phyloP scores from a whole-genome alignment of 1,140 invertebrate genomes.

The Campodea augens region DNA sequence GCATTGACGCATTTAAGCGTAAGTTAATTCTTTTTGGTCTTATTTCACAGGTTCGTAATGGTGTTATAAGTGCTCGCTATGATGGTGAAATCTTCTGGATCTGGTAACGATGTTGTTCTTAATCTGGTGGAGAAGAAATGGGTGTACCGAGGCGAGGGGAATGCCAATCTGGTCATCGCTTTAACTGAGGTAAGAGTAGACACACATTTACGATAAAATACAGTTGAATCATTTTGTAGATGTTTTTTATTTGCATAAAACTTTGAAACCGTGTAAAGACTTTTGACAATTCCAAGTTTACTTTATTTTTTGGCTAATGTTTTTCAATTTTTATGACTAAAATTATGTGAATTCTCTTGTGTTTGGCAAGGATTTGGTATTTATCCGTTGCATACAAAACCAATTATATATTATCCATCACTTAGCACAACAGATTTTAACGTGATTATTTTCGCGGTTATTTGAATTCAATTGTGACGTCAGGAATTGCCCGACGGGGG shows the following conservation, averaged over 20 bases:
- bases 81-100: background rate
- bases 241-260: constrained; percentile 1
- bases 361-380: too few species aligned
- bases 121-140: constrained; percentile 11
- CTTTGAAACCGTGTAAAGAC: background rate
- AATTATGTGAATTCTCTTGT: too few species aligned
- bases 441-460: too few species aligned
- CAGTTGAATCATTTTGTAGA: constrained; percentile 1
- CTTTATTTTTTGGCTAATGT: background rate
- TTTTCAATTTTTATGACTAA: too few species aligned
- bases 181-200: constrained; percentile 22
- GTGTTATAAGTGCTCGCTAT: background rate
- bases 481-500: too few species aligned
- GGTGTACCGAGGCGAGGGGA: constrained; percentile 28
- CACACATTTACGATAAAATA: constrained; percentile 3
- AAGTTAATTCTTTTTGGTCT: too few species aligned
- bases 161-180: constrained; percentile 29
- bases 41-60: too few species aligned
- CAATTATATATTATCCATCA: too few species aligned
- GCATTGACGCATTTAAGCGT: too few species aligned
- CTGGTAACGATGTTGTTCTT: background rate
- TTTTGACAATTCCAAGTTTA: background rate
- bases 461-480: too few species aligned
- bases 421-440: too few species aligned
- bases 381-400: too few species aligned